These are phyloP conservation scores for Octopus bimaculoides DNA, from an alignment of 1,140 invertebrate species.

Conservation along the genomic window DNA sequence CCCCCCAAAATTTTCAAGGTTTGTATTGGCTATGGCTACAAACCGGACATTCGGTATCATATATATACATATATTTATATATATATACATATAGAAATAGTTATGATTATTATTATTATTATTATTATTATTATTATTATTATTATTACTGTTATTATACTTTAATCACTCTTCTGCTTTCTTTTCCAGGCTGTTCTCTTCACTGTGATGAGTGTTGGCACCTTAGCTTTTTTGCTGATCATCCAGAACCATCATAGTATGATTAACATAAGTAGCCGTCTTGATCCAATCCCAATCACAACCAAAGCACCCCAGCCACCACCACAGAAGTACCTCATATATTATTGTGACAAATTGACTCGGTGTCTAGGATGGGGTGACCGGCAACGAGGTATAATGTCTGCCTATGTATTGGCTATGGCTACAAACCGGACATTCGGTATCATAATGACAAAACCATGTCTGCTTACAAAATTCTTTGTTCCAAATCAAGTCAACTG, in stretches of 20 bases:
- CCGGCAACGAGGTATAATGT: constrained; percentile 22
- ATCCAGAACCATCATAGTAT: constrained; percentile 7
- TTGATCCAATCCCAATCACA: not conserved
- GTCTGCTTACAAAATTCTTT: constrained; percentile 16
- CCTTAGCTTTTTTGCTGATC: not conserved
- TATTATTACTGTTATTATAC: too few relatives aligned
- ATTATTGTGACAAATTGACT: constrained; percentile 22
- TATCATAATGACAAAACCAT: constrained; percentile 21
- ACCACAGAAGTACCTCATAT: constrained; percentile 26
- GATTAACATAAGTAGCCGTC: not conserved
- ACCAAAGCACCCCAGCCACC: not conserved
- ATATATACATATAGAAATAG: too few relatives aligned
- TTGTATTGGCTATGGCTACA: constrained; percentile 19
- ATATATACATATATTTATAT: too few relatives aligned
- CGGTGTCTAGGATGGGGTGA: constrained; percentile 24
- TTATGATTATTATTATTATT: too few relatives aligned
- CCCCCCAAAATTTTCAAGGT: too few relatives aligned
- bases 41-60: constrained; percentile 20
- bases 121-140: too few relatives aligned
- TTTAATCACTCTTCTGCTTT: not conserved
- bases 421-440: constrained; percentile 21
- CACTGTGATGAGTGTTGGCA: constrained; percentile 11
- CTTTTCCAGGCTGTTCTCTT: constrained; percentile 1
- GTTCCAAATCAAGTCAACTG: constrained; percentile 16
- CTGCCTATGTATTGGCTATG: constrained; percentile 21